phyloP scores from a whole-genome alignment of 1,140 invertebrate genomes.

The Anadara kagoshimensis region DNA sequence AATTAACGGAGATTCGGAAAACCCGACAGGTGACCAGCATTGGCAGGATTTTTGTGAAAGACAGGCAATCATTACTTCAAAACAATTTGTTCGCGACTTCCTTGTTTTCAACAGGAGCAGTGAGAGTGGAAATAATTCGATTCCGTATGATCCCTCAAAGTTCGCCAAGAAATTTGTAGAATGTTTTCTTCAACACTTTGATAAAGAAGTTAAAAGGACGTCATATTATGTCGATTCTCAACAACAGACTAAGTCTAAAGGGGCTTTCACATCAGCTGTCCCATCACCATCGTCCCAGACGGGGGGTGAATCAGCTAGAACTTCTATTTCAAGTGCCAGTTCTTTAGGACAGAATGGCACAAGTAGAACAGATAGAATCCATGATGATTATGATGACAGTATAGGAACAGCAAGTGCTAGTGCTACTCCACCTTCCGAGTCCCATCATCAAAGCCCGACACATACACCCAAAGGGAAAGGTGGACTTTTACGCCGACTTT shows the following conservation, averaged over 20 bases:
- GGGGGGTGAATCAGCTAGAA: conserved; percentile 35
- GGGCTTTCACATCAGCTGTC: conserved; percentile 9
- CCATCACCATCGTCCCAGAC: conserved; percentile 4
- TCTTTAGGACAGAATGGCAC: conserved; percentile 12
- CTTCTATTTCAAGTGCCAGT: background rate
- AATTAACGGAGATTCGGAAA: conserved; percentile 52
- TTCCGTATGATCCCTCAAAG: conserved; percentile 76
- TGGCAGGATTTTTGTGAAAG: conserved; percentile 88
- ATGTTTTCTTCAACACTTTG: conserved; percentile 80
- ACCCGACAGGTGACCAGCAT: conserved; percentile 33
- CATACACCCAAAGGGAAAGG: conserved; percentile 81
- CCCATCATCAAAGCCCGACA: conserved; percentile 74
- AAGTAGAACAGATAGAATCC: conserved; percentile 12
- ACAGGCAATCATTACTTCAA: conserved; percentile 87
- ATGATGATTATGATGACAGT: conserved; percentile 32
- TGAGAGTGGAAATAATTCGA: conserved; percentile 79
- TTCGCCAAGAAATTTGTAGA: conserved; percentile 89
- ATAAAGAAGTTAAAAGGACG: conserved; percentile 57
- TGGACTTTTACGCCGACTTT: conserved; percentile 86
- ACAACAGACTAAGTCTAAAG: conserved; percentile 3
- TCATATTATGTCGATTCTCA: conserved; percentile 37
- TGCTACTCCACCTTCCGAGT: conserved; percentile 11
- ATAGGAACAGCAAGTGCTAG: conserved; percentile 4
- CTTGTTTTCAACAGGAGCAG: conserved; percentile 85
- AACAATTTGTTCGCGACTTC: conserved; percentile 90